Percentiles rank a stretch among this genome's conserved stretches.
These are phyloP conservation scores for Elgaria multicarinata DNA, from an alignment of 2,113 vertebrate genomes.

Conservation along the genomic window DNA sequence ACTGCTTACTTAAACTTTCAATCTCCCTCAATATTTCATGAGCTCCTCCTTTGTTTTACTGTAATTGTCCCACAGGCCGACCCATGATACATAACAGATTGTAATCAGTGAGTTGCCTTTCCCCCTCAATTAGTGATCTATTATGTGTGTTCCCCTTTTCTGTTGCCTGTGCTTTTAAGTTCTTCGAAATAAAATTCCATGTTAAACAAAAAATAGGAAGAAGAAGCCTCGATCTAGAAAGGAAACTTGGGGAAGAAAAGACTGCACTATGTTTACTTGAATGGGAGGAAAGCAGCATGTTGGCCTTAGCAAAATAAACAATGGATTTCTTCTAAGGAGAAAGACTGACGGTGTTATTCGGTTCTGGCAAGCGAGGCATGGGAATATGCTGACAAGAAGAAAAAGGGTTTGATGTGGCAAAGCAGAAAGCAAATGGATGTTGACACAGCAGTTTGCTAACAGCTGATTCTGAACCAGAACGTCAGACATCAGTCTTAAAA, in stretches of 20 bases:
- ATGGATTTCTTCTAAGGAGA: not conserved
- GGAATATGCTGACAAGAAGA: not conserved
- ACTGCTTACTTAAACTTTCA: too few species aligned
- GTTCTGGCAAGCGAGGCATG: not conserved
- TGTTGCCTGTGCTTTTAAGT: not conserved
- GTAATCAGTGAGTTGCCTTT: too few species aligned
- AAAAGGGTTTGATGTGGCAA: not conserved
- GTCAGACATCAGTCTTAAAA: not conserved
- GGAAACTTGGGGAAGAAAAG: not conserved
- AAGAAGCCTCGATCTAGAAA: not conserved
- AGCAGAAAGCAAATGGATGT: not conserved
- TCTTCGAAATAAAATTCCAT: not conserved
- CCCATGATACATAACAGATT: not conserved
- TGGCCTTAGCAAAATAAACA: constrained; percentile 1
- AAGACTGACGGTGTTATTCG: not conserved
- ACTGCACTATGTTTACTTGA: not conserved
- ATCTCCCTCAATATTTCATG: not conserved
- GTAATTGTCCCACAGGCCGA: not conserved
- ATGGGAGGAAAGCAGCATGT: not conserved
- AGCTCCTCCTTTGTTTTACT: not conserved
- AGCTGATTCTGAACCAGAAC: constrained; percentile 24
- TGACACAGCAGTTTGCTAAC: not conserved
- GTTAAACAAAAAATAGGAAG: not conserved
- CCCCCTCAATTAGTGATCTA: not conserved
- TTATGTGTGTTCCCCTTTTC: not conserved